These are phyloP conservation scores for Felis chaus DNA, from an alignment of 2,113 vertebrate species.

Conservation along the genomic window DNA sequence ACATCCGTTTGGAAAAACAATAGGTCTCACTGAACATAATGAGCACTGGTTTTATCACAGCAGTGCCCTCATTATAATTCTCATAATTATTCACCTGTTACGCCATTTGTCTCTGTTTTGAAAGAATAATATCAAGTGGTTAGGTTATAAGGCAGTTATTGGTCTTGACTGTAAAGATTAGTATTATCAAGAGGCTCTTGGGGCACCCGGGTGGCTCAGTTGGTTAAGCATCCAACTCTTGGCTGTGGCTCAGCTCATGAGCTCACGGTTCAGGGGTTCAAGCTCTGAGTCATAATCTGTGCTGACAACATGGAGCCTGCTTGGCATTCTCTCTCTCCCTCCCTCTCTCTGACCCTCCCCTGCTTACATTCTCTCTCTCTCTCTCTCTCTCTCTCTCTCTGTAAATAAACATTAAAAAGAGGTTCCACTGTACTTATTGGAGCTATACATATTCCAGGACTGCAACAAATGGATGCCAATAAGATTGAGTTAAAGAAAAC, in stretches of 20 bases:
- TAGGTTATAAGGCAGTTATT: not conserved
- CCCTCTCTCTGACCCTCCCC: no score
- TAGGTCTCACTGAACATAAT: not conserved
- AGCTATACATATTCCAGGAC: not conserved
- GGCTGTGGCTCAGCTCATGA: no score
- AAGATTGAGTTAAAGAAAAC: not conserved
- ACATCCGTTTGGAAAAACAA: not conserved
- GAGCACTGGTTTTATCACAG: not conserved
- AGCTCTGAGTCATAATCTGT: no score
- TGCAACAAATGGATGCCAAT: not conserved
- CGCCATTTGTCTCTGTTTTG: not conserved
- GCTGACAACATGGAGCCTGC: no score
- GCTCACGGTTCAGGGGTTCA: no score
- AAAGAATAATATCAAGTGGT: not conserved
- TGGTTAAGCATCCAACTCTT: no score
- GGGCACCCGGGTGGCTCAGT: no score
- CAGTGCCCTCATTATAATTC: not conserved
- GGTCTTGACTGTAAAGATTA: constrained; percentile 4
- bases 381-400: no score
- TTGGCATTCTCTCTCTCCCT: no score
- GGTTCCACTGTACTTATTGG: not conserved
- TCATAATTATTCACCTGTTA: not conserved
- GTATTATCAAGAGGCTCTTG: not conserved
- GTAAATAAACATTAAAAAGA: not conserved
- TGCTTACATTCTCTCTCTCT: no score